Percentiles rank a stretch among this genome's conserved stretches.
Evolutionary conservation across 2,113 vertebrate genomes (phyloP).

Genomic region (Xerus inauris): DNA sequence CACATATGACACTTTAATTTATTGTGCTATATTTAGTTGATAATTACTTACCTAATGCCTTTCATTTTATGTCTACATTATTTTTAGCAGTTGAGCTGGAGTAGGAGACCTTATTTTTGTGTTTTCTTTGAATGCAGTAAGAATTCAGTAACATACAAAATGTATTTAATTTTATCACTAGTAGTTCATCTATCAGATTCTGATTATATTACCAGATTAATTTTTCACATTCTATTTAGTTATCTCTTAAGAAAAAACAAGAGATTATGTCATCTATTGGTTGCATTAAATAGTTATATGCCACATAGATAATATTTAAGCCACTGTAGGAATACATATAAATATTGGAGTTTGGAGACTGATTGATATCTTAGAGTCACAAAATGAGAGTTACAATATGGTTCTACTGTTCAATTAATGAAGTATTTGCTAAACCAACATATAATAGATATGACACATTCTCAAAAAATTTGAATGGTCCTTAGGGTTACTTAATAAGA

Average conservation of each 20-base stretch:
- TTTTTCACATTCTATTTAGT: not conserved
- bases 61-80: not conserved
- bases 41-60: not conserved
- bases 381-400: not conserved
- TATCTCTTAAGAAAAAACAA: conserved; percentile 7
- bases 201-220: not conserved
- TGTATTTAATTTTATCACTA: not conserved
- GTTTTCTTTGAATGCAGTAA: not conserved
- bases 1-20: conserved; percentile 32
- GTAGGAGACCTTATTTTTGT: not conserved
- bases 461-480: not conserved
- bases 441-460: not conserved
- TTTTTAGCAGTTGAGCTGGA: not conserved
- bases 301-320: not conserved
- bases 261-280: not conserved
- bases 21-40: not conserved
- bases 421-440: not conserved
- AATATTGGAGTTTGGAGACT: not conserved
- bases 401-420: not conserved
- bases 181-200: not conserved
- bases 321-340: not conserved
- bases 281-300: not conserved
- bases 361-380: not conserved
- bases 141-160: not conserved
- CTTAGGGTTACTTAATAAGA: not conserved